Percentiles rank a stretch among this genome's conserved stretches.
These are phyloP conservation scores for Coranthus polyacanthus DNA, from an alignment of 2,797 vertebrate genomes.

Conservation along the genomic window DNA sequence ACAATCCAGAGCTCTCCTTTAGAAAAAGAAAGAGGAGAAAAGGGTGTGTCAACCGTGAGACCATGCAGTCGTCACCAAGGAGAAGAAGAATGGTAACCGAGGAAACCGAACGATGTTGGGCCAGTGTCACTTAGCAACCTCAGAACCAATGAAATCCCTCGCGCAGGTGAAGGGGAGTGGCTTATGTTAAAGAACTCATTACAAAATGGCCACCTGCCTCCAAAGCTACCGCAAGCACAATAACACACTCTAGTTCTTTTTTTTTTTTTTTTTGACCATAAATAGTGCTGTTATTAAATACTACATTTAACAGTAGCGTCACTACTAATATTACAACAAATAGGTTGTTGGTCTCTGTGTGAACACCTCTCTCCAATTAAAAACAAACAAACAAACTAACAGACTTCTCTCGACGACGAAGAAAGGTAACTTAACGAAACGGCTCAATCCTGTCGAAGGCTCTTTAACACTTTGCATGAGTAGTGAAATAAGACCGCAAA, in stretches of 20 bases:
- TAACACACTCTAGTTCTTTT: slow-evolving; percentile 73
- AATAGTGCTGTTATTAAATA: slow-evolving; percentile 80
- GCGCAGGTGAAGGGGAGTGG: slow-evolving; percentile 59
- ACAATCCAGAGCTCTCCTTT: slow-evolving; percentile 59
- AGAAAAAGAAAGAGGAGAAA: slow-evolving; percentile 65
- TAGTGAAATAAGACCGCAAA: slow-evolving; percentile 51
- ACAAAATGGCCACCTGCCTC: slow-evolving; percentile 77
- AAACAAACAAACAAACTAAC: slow-evolving; percentile 30
- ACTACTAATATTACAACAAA: slow-evolving; percentile 76
- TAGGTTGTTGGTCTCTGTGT: slow-evolving; percentile 64
- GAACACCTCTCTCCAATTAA: slow-evolving; percentile 51
- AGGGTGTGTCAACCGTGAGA: slow-evolving; percentile 68
- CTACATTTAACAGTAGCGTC: slow-evolving; percentile 80
- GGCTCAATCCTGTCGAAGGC: slow-evolving; percentile 65
- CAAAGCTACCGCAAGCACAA: slow-evolving; percentile 78
- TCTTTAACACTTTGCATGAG: slow-evolving; percentile 70
- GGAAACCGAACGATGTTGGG: slow-evolving; percentile 72
- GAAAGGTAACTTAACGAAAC: slow-evolving; percentile 27
- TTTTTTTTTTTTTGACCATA: slow-evolving; percentile 72
- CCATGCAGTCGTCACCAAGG: slow-evolving; percentile 73
- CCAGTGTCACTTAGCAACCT: slow-evolving; percentile 75
- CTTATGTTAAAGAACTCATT: slow-evolving; percentile 71
- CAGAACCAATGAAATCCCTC: slow-evolving; percentile 72
- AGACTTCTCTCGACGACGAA: slow-evolving; percentile 49
- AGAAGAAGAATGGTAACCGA: slow-evolving; percentile 73